phyloP scores from a whole-genome alignment of 2,888 invertebrate species.

The Marasmarcha lunaedactyla region DNA sequence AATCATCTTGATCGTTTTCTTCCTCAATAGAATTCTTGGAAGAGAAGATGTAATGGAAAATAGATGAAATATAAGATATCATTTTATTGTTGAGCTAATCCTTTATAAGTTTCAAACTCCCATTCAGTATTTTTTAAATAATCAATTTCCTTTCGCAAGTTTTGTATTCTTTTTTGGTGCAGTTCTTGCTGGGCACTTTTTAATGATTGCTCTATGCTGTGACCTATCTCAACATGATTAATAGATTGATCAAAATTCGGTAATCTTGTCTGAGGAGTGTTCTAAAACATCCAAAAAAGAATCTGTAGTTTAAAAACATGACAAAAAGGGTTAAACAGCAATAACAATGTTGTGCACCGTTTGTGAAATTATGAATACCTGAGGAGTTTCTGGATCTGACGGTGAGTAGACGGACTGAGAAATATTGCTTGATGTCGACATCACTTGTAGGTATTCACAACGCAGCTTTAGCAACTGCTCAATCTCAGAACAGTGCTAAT shows the following conservation, averaged over 20 bases:
- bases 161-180: slow-evolving; percentile 78
- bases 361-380: slow-evolving; percentile 34
- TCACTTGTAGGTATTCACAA: slow-evolving; percentile 25
- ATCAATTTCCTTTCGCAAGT: slow-evolving; percentile 79
- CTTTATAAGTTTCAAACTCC: slow-evolving; percentile 82
- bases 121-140: slow-evolving; percentile 84
- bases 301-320: no score
- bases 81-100: slow-evolving; percentile 69
- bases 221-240: slow-evolving; percentile 63
- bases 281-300: slow-evolving; percentile 25
- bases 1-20: slow-evolving; percentile 33
- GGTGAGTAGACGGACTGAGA: slow-evolving; percentile 56
- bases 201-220: slow-evolving; percentile 65
- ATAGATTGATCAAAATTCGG: slow-evolving; percentile 57
- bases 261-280: slow-evolving; percentile 33
- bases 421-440: slow-evolving; percentile 60
- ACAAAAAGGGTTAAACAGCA: no score
- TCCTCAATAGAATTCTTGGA: slow-evolving; percentile 9
- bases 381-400: slow-evolving; percentile 55
- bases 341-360: no score
- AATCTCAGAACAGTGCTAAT: no score
- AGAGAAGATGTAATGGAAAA: slow-evolving; percentile 42
- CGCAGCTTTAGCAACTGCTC: no score
- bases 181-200: slow-evolving; percentile 73
- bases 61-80: slow-evolving; percentile 49